Conservation (phyloP, 2,113 vertebrate genomes). For the Pao palembangensis region DNA sequence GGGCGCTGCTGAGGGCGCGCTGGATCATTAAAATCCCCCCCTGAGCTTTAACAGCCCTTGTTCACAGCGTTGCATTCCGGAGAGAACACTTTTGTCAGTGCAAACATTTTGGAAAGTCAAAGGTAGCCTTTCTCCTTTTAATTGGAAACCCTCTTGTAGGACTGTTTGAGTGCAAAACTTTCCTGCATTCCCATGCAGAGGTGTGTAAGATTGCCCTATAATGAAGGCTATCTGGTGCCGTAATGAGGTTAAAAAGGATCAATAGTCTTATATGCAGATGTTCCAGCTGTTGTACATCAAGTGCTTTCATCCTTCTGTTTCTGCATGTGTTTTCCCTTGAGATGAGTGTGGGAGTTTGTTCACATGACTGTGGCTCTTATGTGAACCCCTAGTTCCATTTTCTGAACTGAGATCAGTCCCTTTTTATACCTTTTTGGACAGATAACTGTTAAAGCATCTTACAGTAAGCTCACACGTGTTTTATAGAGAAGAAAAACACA, state of each 20-base stretch:
- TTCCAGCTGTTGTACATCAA: slow-evolving; percentile 52
- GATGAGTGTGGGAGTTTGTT: slow-evolving; percentile 10
- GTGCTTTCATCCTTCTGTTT: slow-evolving; percentile 40
- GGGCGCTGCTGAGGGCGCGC: no score
- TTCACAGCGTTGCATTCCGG: slow-evolving; percentile 18
- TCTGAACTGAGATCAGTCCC: no score
- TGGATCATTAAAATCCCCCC: no score
- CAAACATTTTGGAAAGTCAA: neutral
- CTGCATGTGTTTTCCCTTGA: slow-evolving; percentile 10
- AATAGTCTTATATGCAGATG: slow-evolving; percentile 30
- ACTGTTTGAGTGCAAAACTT: neutral
- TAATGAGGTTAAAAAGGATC: slow-evolving; percentile 48
- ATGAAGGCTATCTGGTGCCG: slow-evolving; percentile 15
- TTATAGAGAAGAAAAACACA: no score
- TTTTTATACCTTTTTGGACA: neutral
- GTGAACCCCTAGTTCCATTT: no score
- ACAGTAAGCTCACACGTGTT: no score
- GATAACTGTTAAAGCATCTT: neutral
- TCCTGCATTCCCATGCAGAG: no score
- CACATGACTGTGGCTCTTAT: neutral
- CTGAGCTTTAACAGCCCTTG: slow-evolving; percentile 12
- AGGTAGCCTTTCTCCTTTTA: neutral
- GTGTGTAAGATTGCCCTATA: no score
- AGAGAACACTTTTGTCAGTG: slow-evolving; percentile 1
- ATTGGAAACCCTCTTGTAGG: neutral